These are phyloP conservation scores for Zeuzera pyrina DNA, from an alignment of 2,888 invertebrate species.

Conservation along the genomic window DNA sequence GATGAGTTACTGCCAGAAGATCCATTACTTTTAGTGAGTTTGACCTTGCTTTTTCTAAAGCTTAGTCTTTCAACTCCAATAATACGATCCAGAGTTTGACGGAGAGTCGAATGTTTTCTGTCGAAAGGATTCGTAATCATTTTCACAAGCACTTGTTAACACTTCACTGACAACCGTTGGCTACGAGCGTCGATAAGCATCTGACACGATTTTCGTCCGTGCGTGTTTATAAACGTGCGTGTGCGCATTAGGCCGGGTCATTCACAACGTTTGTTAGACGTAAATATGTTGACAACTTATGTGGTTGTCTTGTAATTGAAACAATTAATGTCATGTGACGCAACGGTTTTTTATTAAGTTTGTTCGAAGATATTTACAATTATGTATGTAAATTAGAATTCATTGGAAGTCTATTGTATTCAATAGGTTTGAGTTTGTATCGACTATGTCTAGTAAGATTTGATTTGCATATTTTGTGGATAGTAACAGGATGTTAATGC, in stretches of 20 bases:
- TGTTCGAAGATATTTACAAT: too few species aligned
- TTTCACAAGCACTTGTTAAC: constrained; percentile 10
- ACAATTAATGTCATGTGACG: too few species aligned
- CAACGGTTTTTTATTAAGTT: too few species aligned
- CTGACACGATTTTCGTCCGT: constrained; percentile 22
- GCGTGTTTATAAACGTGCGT: constrained; percentile 34
- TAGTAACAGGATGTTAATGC: too few species aligned
- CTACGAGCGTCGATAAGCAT: constrained; percentile 25
- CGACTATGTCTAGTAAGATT: too few species aligned
- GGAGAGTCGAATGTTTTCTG: constrained; percentile 78
- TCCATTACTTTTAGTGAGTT: constrained; percentile 34
- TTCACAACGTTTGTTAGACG: neutral
- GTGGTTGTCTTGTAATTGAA: too few species aligned
- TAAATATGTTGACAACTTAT: too few species aligned
- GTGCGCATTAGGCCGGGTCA: constrained; percentile 13
- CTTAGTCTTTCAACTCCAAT: constrained; percentile 21
- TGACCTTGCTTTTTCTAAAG: constrained; percentile 46
- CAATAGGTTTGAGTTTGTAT: too few species aligned
- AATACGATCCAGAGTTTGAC: constrained; percentile 77
- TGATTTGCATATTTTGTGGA: too few species aligned
- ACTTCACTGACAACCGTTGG: constrained; percentile 26
- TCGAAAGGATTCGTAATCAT: constrained; percentile 82
- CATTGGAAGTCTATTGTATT: too few species aligned
- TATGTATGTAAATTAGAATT: too few species aligned
- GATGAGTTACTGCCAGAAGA: constrained; percentile 40